These are phyloP conservation scores for Tineola bisselliella DNA, from an alignment of 2,888 invertebrate species.

Conservation along the genomic window DNA sequence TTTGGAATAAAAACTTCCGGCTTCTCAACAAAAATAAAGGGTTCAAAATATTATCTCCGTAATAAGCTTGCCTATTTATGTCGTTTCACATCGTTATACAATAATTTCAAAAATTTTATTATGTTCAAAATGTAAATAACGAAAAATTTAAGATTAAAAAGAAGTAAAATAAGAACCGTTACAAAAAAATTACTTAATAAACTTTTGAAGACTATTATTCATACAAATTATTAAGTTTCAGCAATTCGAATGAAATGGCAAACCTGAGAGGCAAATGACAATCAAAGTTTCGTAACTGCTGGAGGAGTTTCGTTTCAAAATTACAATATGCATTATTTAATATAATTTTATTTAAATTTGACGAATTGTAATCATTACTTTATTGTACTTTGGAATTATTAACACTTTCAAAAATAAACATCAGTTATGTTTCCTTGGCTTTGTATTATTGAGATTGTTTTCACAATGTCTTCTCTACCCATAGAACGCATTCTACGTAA, in stretches of 20 bases:
- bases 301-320: neutral
- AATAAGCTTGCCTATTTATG: too few species aligned
- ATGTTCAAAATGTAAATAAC: neutral
- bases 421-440: too few species aligned
- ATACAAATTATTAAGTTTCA: neutral
- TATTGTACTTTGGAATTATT: too few species aligned
- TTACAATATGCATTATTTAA: neutral
- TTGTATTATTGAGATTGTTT: too few species aligned
- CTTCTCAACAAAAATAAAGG: constrained; percentile 19
- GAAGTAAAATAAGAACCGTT: neutral
- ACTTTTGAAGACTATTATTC: neutral
- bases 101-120: too few species aligned
- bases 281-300: constrained; percentile 11
- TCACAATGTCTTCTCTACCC: too few species aligned
- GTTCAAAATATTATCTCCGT: constrained; percentile 13
- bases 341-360: too few species aligned
- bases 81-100: too few species aligned
- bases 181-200: neutral
- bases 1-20: constrained; percentile 38
- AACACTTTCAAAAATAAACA: too few species aligned
- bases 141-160: neutral
- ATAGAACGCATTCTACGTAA: too few species aligned
- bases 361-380: too few species aligned
- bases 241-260: constrained; percentile 10
- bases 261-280: neutral